Evolutionary conservation across 2,113 vertebrate genomes (phyloP), one percentile per base, ranked within the genome.

Genomic region (Chionis minor): DNA sequence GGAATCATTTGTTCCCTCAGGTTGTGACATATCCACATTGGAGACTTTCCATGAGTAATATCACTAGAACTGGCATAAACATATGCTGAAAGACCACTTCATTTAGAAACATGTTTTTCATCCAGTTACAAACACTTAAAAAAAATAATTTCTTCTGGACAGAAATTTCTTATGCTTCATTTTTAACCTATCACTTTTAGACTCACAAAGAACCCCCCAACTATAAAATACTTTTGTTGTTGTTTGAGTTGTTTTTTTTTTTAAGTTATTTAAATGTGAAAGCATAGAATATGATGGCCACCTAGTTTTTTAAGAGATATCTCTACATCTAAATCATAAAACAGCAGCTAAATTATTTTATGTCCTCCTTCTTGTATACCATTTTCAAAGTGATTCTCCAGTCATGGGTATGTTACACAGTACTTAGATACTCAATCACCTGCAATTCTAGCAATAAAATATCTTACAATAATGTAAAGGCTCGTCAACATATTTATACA

Each of bases 31-130:
- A 92, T 85, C 86, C 65, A 91, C 47, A 89, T 28, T 56, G 77
- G 65, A 92, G 65, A 84, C 30, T 65, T 96, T 61, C 44, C 33
- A 74, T 81, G 38, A 94, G 11, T 72, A 86, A 35, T 91, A 91
- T 84, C 72, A 92, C 73, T 69, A 79, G 61, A 96, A 75, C 47
- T 92, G 92, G 77, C 88, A 94, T 75, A 87, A 96, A 84, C 90
- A 94, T 93, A 96, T 88, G 88, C 51, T 93, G 69, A 92, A 95
- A 95, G 88, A 94, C 71, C 73, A 96, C 27, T 97, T 94, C 88
- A 92, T 94, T 94, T 89, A 92, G 77, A 91, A 87, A 61, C 1
- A 0, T 94, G 94, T 94, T 94, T 94, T 85, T 81, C 56, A 89
- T 65, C 54, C 61, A 88, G 24, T 67, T 92, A 73, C 12, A 84